A percentile compares a stretch with the other conserved stretches of the same genome.
Conservation (phyloP, 2,797 vertebrate species). For the Rhabdophis nuchalis region DNA sequence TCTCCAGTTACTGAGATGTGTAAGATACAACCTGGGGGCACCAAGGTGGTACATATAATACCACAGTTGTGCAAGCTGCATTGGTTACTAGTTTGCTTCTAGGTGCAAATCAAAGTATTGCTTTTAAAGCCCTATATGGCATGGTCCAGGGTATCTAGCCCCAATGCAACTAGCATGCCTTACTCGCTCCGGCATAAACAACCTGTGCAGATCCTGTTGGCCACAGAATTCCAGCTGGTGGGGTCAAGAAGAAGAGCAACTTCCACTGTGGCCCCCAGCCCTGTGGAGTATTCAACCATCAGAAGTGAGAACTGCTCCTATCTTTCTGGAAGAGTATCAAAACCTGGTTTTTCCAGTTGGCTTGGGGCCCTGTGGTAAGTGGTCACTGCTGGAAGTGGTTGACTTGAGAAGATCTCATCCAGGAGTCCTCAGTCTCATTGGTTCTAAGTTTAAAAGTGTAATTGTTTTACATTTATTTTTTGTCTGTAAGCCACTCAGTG, state of each 20-base stretch:
- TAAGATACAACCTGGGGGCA: neutral
- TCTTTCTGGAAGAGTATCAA: neutral
- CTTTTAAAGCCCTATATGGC: neutral
- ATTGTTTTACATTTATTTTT: neutral
- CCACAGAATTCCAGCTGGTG: neutral
- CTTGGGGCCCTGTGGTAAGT: neutral
- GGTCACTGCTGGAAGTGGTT: neutral
- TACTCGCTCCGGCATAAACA: neutral
- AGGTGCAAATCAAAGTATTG: neutral
- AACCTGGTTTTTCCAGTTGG: neutral
- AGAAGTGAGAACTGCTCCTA: neutral
- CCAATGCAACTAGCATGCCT: neutral
- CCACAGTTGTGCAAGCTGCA: neutral
- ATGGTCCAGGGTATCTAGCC: neutral
- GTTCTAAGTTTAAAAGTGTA: neutral
- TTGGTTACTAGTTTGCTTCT: neutral
- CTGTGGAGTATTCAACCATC: neutral
- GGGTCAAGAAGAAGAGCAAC: neutral
- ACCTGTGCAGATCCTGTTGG: neutral
- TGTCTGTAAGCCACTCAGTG: neutral
- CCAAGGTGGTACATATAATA: neutral
- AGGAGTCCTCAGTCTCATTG: neutral
- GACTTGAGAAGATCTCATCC: neutral
- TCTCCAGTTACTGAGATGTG: neutral
- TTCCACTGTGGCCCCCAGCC: neutral